Conservation (phyloP, 2,113 vertebrate species). For the Stegostoma tigrinum region DNA sequence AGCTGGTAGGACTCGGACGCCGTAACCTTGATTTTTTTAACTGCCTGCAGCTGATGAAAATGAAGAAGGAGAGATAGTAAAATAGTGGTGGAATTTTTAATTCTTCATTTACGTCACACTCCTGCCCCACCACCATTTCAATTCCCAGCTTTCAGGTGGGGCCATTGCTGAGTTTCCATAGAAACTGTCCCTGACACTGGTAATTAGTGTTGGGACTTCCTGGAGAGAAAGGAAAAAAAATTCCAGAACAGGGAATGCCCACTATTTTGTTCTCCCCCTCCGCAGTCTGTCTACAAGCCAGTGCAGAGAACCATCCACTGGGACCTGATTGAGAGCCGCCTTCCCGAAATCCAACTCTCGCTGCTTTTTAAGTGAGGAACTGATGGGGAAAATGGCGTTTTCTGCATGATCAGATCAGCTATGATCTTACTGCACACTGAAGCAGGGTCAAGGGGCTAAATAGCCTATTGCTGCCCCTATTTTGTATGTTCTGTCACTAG, state of each 20-base stretch:
- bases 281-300: not conserved
- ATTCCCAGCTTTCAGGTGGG: not conserved
- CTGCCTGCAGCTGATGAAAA: not conserved
- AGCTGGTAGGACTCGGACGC: not conserved
- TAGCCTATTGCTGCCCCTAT: too few relatives aligned
- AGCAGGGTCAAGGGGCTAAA: too few relatives aligned
- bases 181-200: not conserved
- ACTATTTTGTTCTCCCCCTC: not conserved
- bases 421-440: too few relatives aligned
- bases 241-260: not conserved
- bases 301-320: not conserved
- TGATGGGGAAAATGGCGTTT: too few relatives aligned
- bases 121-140: not conserved
- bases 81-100: not conserved
- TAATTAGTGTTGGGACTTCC: not conserved
- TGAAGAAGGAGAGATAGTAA: not conserved
- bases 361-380: not conserved
- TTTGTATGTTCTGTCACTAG: too few relatives aligned
- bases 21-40: not conserved
- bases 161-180: not conserved
- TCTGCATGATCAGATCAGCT: too few relatives aligned
- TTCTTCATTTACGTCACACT: not conserved
- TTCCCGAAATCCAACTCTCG: not conserved
- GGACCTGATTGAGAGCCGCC: not conserved
- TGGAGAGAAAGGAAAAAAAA: not conserved